phyloP scores from a whole-genome alignment of 53 echinoderm and acorn worm genomes.

The Crossaster papposus region DNA sequence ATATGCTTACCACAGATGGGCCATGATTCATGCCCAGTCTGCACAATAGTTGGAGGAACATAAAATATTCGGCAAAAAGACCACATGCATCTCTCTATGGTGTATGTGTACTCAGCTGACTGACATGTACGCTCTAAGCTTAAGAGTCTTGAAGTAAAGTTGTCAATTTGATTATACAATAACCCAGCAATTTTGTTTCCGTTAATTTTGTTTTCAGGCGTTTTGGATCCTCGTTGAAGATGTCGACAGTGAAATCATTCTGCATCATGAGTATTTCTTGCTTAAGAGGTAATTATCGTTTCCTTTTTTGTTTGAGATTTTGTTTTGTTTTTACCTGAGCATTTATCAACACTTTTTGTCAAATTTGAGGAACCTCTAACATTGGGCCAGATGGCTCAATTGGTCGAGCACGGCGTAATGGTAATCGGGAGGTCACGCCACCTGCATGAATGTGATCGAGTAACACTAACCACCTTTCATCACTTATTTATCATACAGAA shows the following conservation, averaged over 20 bases:
- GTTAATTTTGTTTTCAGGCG: constrained; percentile 56
- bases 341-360: too few relatives aligned
- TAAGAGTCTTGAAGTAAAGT: neutral
- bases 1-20: constrained; percentile 40
- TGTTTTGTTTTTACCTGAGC: too few relatives aligned
- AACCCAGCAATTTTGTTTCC: too few relatives aligned
- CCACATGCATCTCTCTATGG: constrained; percentile 40
- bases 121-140: neutral
- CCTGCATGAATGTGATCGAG: too few relatives aligned
- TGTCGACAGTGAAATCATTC: constrained; percentile 99
- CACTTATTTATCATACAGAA: too few relatives aligned
- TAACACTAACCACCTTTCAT: too few relatives aligned
- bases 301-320: too few relatives aligned
- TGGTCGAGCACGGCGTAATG: too few relatives aligned
- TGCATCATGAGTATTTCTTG: constrained; percentile 98
- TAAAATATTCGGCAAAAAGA: constrained; percentile 40
- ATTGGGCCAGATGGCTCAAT: too few relatives aligned
- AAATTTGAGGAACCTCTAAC: too few relatives aligned
- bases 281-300: constrained; percentile 98
- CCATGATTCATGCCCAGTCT: constrained; percentile 21
- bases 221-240: constrained; percentile 99
- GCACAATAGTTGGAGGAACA: constrained; percentile 29
- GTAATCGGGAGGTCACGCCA: too few relatives aligned
- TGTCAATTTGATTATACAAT: too few relatives aligned
- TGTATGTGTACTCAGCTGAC: constrained; percentile 52